Evolutionary conservation across 2,888 invertebrate species (phyloP), one percentile per base, ranked within the genome.

Genomic region (Brachyptera risi): DNA sequence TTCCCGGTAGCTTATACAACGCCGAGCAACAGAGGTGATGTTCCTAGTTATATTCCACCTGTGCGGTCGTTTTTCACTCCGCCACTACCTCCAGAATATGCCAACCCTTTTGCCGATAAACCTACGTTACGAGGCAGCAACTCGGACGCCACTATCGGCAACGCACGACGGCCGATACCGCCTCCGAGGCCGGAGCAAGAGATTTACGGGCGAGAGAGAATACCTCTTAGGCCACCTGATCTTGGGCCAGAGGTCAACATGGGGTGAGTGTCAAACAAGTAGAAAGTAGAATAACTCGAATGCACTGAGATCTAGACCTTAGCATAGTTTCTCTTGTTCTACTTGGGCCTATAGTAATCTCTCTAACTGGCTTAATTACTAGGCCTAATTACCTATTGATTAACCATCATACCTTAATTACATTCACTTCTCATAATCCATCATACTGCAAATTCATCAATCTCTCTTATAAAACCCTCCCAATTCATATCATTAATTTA

Each of bases 91-190:
- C 90, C 89, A 7, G 90, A 90, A 74, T 90, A 88, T 72, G 82
- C 85, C 64, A 90, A 90, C 77, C 91, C 92, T 0, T 92, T 92
- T 72, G 90, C 90, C n/a, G 90, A 92, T 73, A 92, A 90, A 74
- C 92, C 92, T 57, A 92, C 92, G 50, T 78, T 92, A 62, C 81
- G 92, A 69, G 89, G 88, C 68, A 80, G 83, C n/a, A 82, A 83
- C 68, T 80, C 81, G 35, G 83, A 84, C 44, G 51, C 57, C 1
- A 5, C 31, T 31, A 15, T 21, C 19, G 50, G 54, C 26, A 21
- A 56, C 17, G 62, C 58, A 72, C 78, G 90, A 65, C 80, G 91
- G 66, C 90, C 90, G 0, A 85, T 90, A 67, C 90, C 89, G n/a
- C 90, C 90, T 15, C 91, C 91, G 0, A 90, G 89, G 63, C 88